These are phyloP conservation scores for Polydrusus tereticollis DNA, from an alignment of 2,888 invertebrate genomes.

Conservation along the genomic window DNA sequence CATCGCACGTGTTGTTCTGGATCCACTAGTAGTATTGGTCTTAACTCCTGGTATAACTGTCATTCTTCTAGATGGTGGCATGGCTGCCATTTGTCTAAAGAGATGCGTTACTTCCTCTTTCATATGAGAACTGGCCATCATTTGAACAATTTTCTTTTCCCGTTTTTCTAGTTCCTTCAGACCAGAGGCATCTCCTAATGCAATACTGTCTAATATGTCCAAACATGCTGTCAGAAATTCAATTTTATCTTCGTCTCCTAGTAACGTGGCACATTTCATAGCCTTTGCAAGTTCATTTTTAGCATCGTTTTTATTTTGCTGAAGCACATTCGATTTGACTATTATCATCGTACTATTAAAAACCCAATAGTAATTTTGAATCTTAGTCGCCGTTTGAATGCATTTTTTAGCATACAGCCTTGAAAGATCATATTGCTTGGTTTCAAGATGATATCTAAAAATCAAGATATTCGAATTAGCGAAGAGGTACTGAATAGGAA, in stretches of 20 bases:
- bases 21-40: not conserved
- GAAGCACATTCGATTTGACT: slow-evolving; percentile 65
- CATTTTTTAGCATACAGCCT: slow-evolving; percentile 64
- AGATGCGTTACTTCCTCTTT: slow-evolving; percentile 66
- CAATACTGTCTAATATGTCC: slow-evolving; percentile 61
- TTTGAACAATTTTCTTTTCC: slow-evolving; percentile 65
- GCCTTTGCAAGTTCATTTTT: slow-evolving; percentile 61
- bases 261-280: slow-evolving; percentile 59
- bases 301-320: slow-evolving; percentile 69
- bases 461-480: too few species aligned
- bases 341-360: slow-evolving; percentile 66
- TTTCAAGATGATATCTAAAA: slow-evolving; percentile 60
- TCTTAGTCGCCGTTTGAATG: slow-evolving; percentile 60
- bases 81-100: slow-evolving; percentile 66
- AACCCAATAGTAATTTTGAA: slow-evolving; percentile 64
- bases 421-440: slow-evolving; percentile 66
- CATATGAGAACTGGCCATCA: slow-evolving; percentile 65
- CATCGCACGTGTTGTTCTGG: not conserved
- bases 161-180: slow-evolving; percentile 64
- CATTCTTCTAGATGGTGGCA: slow-evolving; percentile 67
- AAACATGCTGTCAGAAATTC: slow-evolving; percentile 58
- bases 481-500: too few species aligned
- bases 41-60: slow-evolving; percentile 68
- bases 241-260: slow-evolving; percentile 61
- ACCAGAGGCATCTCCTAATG: slow-evolving; percentile 63